Conservation (phyloP, 2,888 invertebrate genomes). For the Keiferia lycopersicella region DNA sequence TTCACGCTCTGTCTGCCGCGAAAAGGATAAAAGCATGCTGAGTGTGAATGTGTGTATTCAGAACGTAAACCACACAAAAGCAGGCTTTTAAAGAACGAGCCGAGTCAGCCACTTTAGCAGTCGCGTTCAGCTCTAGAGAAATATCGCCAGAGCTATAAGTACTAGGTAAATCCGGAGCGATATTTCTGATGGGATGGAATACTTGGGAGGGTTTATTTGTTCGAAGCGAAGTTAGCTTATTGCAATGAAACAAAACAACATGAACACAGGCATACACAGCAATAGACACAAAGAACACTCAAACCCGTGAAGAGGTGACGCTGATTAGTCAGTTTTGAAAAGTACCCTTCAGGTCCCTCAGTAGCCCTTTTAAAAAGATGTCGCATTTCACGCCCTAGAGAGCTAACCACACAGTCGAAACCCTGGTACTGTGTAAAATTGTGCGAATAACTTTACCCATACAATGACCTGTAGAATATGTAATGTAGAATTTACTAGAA, state of each 20-base stretch:
- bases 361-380: background rate
- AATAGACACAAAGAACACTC: too few species aligned
- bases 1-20: too few species aligned
- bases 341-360: background rate
- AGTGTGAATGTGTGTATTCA: too few species aligned
- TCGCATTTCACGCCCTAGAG: background rate
- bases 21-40: too few species aligned
- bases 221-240: background rate
- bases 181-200: background rate
- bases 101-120: constrained; percentile 11
- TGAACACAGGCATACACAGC: too few species aligned
- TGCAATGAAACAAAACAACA: background rate
- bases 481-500: background rate
- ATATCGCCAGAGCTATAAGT: background rate
- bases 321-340: too few species aligned
- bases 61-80: background rate
- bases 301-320: too few species aligned
- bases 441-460: background rate
- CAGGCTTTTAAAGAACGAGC: background rate
- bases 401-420: background rate
- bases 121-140: background rate
- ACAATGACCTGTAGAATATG: background rate
- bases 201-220: background rate
- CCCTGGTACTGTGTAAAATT: background rate
- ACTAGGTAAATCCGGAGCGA: background rate